Conservation (phyloP, 2,113 vertebrate species). For the Grammomys surdaster region DNA sequence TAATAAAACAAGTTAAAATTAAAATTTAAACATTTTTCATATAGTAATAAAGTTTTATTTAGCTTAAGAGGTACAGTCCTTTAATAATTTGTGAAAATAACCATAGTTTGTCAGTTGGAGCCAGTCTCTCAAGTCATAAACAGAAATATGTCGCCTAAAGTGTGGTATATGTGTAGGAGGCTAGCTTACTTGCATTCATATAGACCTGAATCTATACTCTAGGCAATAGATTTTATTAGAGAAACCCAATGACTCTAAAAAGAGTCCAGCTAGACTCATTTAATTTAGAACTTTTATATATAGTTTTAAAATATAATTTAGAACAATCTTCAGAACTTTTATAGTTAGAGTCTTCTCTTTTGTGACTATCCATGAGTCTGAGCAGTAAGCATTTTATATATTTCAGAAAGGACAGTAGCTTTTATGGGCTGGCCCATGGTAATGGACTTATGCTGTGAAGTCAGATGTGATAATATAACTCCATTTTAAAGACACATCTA, state of each 20-base stretch:
- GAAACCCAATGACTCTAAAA: constrained; percentile 10
- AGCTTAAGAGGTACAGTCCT: not conserved
- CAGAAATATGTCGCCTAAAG: not conserved
- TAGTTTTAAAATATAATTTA: not conserved
- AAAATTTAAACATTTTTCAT: not conserved
- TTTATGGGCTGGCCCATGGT: not conserved
- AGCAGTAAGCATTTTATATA: constrained; percentile 1
- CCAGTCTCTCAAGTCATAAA: not conserved
- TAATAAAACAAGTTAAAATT: constrained; percentile 58
- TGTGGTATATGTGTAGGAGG: not conserved
- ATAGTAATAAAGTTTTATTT: constrained; percentile 50
- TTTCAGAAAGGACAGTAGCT: constrained; percentile 15
- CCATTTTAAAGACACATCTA: not conserved
- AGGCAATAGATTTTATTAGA: not conserved
- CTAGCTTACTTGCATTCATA: not conserved
- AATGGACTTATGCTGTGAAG: not conserved
- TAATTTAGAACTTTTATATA: constrained; percentile 1
- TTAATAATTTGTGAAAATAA: constrained; percentile 12
- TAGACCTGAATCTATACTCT: not conserved
- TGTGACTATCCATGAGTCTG: not conserved
- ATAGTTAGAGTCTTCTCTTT: not conserved
- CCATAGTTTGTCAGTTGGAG: constrained; percentile 2
- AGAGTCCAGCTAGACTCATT: constrained; percentile 5
- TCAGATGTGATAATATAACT: not conserved
- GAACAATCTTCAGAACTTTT: constrained; percentile 37